A percentile compares a stretch with the other conserved stretches of the same genome.
phyloP scores from a whole-genome alignment of 2,113 vertebrate species.

The Pungitius pungitius region DNA sequence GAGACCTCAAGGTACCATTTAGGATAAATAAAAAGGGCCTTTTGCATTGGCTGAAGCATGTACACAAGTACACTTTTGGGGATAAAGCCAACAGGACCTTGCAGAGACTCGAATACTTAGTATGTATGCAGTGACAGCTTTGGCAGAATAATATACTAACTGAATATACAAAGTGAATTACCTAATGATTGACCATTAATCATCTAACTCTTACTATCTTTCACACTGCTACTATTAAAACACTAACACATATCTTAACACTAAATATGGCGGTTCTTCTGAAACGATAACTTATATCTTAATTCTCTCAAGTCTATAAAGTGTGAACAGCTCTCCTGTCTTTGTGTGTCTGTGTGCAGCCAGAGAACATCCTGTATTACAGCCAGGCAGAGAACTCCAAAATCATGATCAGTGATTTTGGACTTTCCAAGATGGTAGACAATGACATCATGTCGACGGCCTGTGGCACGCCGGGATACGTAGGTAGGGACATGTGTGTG shows the following conservation, averaged over 20 bases:
- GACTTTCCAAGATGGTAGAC: slow-evolving; percentile 95
- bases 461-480: slow-evolving; percentile 95
- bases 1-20: slow-evolving; percentile 89
- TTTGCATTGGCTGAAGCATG: neutral
- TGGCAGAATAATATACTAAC: neutral
- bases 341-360: slow-evolving; percentile 74
- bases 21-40: neutral
- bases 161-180: too few species aligned
- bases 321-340: slow-evolving; percentile 14
- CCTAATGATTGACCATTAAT: neutral
- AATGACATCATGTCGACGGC: slow-evolving; percentile 95
- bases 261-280: neutral
- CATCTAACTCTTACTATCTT: neutral
- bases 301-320: neutral
- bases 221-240: neutral
- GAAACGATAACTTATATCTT: neutral
- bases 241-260: neutral
- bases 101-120: neutral
- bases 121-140: neutral
- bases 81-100: neutral
- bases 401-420: slow-evolving; percentile 98
- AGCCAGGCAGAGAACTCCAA: slow-evolving; percentile 92
- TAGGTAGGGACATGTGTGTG: slow-evolving; percentile 81
- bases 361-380: slow-evolving; percentile 95
- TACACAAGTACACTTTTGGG: neutral